Conservation (phyloP, 2,113 vertebrate genomes). For the Callionymus lyra region DNA sequence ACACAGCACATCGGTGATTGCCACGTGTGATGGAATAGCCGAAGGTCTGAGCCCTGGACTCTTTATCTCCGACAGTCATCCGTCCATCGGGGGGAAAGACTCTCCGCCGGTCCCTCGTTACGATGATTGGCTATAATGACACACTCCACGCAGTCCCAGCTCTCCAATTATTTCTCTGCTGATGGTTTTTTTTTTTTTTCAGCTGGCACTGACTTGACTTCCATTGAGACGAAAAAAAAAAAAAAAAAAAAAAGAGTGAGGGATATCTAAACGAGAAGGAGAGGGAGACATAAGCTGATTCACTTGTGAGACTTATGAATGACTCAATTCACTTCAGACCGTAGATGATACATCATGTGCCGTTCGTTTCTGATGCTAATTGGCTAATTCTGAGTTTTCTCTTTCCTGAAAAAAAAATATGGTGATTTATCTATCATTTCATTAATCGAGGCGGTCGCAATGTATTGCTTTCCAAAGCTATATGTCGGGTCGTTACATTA, state of each 20-base stretch:
- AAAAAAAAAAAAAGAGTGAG: too few species aligned
- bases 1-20: too few species aligned
- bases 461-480: too few species aligned
- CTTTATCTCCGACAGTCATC: conserved; percentile 29
- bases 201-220: conserved; percentile 50
- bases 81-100: conserved; percentile 32
- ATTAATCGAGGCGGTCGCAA: too few species aligned
- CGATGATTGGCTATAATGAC: conserved; percentile 57
- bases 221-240: conserved; percentile 24
- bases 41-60: conserved; percentile 21
- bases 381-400: too few species aligned
- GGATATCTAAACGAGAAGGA: too few species aligned
- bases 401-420: too few species aligned
- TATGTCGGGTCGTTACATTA: too few species aligned
- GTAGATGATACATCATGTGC: too few species aligned
- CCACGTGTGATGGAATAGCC: conserved; percentile 38
- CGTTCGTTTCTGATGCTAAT: too few species aligned
- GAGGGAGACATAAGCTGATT: conserved; percentile 20
- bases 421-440: too few species aligned
- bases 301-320: background rate
- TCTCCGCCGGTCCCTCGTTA: conserved; percentile 40
- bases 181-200: conserved; percentile 40
- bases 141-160: conserved; percentile 41
- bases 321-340: conserved; percentile 8
- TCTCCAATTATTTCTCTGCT: conserved; percentile 48